Percentiles rank a stretch among this genome's conserved stretches.
Conservation (phyloP, 2,113 vertebrate genomes). For the Turnix velox region DNA sequence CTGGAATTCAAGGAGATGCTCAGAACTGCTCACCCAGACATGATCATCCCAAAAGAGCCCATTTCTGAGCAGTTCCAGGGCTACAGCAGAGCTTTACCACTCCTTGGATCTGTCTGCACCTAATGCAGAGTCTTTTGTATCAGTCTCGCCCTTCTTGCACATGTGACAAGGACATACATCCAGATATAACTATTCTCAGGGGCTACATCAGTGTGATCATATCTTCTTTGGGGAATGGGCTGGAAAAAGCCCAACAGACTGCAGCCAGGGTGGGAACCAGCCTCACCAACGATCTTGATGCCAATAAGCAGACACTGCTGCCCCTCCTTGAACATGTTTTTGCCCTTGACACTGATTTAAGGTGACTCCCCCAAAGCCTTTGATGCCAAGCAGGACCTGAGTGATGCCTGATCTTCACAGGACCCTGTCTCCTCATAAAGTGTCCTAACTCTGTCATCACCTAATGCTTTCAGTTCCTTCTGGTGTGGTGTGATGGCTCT, state of each 20-base stretch:
- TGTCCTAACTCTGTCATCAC: not conserved
- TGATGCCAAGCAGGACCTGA: not conserved
- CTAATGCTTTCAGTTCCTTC: accelerated
- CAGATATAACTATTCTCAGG: not conserved
- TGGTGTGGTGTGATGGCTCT: not conserved
- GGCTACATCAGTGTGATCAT: not conserved
- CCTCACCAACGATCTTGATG: not conserved
- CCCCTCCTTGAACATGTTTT: accelerated
- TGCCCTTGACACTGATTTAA: not conserved
- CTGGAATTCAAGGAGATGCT: not conserved
- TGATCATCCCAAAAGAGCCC: not conserved
- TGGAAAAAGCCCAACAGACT: not conserved
- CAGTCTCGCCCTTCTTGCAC: not conserved
- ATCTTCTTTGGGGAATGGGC: not conserved
- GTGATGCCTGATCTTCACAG: not conserved
- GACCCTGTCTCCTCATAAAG: accelerated
- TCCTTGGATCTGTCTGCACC: not conserved
- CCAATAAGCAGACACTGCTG: not conserved
- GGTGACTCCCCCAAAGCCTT: not conserved
- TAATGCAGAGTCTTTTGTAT: not conserved
- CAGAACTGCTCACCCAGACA: not conserved
- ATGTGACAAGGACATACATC: not conserved
- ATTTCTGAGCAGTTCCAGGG: not conserved
- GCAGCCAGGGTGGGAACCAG: not conserved
- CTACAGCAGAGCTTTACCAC: not conserved